Conservation (phyloP, 2,797 vertebrate species). For the Tenualosa thibaudeaui region DNA sequence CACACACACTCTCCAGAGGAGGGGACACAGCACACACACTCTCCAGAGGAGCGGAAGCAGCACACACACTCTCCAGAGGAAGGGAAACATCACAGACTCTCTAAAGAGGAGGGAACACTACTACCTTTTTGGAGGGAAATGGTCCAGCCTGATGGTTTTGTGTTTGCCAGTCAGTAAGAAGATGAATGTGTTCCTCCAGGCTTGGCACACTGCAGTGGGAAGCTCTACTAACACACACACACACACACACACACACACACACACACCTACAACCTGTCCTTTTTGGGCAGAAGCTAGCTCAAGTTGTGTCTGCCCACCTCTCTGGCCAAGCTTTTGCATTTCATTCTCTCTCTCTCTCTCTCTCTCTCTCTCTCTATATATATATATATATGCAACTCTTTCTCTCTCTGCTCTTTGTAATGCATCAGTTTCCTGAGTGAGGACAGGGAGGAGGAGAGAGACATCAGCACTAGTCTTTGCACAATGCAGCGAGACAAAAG, state of each 20-base stretch:
- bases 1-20: not conserved
- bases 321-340: not conserved
- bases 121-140: not conserved
- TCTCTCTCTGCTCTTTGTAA: not conserved
- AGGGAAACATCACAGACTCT: not conserved
- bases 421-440: not conserved
- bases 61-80: not conserved
- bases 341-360: constrained; percentile 1
- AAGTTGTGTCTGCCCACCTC: constrained; percentile 9
- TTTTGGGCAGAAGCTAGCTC: not conserved
- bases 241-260: too few species aligned
- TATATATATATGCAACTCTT: not conserved
- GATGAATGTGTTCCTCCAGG: not conserved
- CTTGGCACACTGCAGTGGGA: not conserved
- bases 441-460: constrained; percentile 27
- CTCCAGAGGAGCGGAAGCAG: not conserved
- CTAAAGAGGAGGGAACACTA: not conserved
- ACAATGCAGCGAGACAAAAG: constrained; percentile 58
- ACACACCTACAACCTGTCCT: not conserved
- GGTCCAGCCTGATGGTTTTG: not conserved
- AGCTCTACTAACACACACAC: not conserved
- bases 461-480: constrained; percentile 53
- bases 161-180: not conserved
- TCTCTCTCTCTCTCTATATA: not conserved
- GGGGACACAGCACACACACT: not conserved